Base-by-base conservation (phyloP, 1,140 invertebrate genomes). In the Drosophila ironensis region DNA sequence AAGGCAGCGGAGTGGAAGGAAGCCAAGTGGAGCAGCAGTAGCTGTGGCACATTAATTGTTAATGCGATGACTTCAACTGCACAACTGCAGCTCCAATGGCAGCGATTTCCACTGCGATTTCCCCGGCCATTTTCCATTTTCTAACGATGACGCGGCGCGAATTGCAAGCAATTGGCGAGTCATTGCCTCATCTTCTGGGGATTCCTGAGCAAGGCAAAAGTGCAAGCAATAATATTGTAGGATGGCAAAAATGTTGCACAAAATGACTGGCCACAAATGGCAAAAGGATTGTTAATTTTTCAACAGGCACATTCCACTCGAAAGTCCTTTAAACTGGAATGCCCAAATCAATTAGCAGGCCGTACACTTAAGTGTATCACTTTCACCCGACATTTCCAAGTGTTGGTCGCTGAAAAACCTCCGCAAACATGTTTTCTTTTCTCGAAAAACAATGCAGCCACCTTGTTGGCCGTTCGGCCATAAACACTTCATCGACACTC, bases 401-500 rank as follows among this genome's bases (percentile, higher is more conserved):
- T 47, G 35, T 35, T 69, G 30, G 42, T 50, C 35, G n/a, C 25
- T 50, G 20, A 56, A 69, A 50, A 59, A 37, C 59, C n/a, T n/a
- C n/a, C 28, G 16, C 50, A 44, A 63, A 64, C 66, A 69, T 64
- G 59, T 69, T 64, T 37, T 12, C 44, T 47, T 42, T 19, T 47
- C 45, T 63, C 20, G 64, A 51, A 47, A 37, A 56, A 30, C 40
- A 46, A 33, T 25, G 47, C 40, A 19, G 16, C 38, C 19, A 64
- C 11, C 41, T 42, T 30, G 38, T 37, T 24, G 54, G 56, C 33
- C 50, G 54, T 51, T 70, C 54, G 56, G 64, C 69, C 60, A 77
- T 84, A 84, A 84, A 84, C 78, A 84, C 77, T 84, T 76, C 52
- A 84, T 84, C 69, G 73, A 61, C 77, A 77, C 63, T 81, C 63